phyloP scores from a whole-genome alignment of 1,140 invertebrate genomes.

The Apis florea region DNA sequence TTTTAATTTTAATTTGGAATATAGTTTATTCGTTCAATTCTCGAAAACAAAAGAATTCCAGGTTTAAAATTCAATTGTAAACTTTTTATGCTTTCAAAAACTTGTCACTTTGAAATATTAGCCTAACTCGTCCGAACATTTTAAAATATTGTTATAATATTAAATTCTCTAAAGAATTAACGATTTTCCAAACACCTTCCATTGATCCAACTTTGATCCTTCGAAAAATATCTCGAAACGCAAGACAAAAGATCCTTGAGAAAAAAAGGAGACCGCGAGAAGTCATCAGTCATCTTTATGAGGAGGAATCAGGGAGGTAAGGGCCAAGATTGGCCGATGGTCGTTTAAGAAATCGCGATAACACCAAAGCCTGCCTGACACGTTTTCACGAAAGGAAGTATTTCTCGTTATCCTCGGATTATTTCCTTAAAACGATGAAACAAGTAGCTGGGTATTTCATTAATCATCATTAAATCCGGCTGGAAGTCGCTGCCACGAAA shows the following conservation, averaged over 20 bases:
- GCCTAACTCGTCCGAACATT: no score
- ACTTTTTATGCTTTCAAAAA: no score
- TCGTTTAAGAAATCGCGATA: constrained; percentile 14
- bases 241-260: background rate
- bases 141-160: no score
- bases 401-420: constrained; percentile 32
- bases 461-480: constrained; percentile 57
- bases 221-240: no score
- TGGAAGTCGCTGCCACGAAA: constrained; percentile 54
- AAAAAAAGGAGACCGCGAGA: background rate
- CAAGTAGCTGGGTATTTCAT: constrained; percentile 26
- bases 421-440: constrained; percentile 34
- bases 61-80: no score
- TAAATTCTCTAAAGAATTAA: no score
- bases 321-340: background rate
- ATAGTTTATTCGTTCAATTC: no score
- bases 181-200: no score
- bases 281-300: background rate
- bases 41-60: no score
- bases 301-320: background rate
- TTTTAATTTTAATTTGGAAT: background rate
- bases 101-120: no score
- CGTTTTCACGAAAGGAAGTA: constrained; percentile 2
- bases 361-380: background rate
- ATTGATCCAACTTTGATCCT: no score